Conservation (phyloP, 2,113 vertebrate species). For the Orientallactaga bullata region DNA sequence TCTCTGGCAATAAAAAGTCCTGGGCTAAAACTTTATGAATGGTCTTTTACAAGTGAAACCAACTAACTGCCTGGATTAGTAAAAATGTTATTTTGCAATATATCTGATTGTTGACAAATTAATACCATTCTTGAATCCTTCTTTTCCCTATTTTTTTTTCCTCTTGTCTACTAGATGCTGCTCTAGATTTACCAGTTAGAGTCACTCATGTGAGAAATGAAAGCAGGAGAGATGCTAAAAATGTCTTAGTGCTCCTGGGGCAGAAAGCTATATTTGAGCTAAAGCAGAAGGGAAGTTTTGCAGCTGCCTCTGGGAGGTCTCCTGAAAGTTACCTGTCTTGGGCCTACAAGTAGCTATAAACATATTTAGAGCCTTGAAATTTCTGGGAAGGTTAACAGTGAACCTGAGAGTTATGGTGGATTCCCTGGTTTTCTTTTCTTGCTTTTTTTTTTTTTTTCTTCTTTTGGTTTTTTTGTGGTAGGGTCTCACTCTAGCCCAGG, state of each 20-base stretch:
- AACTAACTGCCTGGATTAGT: neutral
- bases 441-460: too few relatives aligned
- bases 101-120: neutral
- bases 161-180: neutral
- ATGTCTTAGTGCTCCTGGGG: constrained; percentile 1
- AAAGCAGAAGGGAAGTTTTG: neutral
- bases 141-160: neutral
- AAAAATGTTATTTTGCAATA: neutral
- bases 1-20: neutral
- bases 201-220: constrained; percentile 7
- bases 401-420: neutral
- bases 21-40: neutral
- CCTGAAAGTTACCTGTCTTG: neutral
- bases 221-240: neutral
- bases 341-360: neutral
- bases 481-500: neutral
- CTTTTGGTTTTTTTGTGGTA: neutral
- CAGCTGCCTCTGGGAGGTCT: neutral
- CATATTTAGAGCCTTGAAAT: neutral
- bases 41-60: neutral
- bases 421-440: neutral
- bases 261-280: neutral
- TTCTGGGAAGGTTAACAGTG: neutral
- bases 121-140: neutral
- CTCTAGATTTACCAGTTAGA: constrained; percentile 48